These are phyloP conservation scores for Leptinotarsa rubiginosa DNA, from an alignment of 2,888 invertebrate genomes.

Conservation along the genomic window DNA sequence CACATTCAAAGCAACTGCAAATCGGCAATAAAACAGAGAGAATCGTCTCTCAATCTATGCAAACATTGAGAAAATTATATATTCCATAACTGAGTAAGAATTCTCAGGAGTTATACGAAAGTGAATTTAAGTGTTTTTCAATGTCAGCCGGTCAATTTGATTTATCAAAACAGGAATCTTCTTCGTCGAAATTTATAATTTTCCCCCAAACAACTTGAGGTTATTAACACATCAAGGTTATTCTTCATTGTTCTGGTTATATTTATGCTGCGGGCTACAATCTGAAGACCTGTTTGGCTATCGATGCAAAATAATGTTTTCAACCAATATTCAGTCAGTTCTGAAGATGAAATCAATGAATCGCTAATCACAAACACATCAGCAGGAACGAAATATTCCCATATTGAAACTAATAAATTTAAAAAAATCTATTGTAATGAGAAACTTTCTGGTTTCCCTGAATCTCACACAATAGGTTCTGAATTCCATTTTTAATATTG, in stretches of 20 bases:
- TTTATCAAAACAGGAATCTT: constrained; percentile 4
- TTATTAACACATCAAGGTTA: constrained; percentile 14
- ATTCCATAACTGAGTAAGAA: no score
- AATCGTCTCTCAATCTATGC: no score
- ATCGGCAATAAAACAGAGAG: no score
- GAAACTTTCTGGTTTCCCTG: no score
- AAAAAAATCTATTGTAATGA: no score
- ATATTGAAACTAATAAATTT: no score
- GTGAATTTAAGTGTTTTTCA: neutral
- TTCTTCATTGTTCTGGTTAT: constrained; percentile 7
- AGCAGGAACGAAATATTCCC: no score
- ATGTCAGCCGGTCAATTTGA: neutral
- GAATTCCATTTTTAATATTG: no score
- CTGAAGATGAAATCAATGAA: neutral
- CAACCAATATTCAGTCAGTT: neutral
- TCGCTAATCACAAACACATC: neutral
- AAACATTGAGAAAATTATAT: no score
- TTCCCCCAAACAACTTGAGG: constrained; percentile 9
- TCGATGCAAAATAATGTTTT: neutral
- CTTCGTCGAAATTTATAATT: constrained; percentile 6
- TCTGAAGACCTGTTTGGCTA: constrained; percentile 1
- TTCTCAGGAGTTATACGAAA: neutral
- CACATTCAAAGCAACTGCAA: no score
- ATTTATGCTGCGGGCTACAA: neutral
- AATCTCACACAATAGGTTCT: no score